Percentiles rank a stretch among this genome's conserved stretches.
phyloP scores from a whole-genome alignment of 2,797 vertebrate species.

The Clarias laeviceps region DNA sequence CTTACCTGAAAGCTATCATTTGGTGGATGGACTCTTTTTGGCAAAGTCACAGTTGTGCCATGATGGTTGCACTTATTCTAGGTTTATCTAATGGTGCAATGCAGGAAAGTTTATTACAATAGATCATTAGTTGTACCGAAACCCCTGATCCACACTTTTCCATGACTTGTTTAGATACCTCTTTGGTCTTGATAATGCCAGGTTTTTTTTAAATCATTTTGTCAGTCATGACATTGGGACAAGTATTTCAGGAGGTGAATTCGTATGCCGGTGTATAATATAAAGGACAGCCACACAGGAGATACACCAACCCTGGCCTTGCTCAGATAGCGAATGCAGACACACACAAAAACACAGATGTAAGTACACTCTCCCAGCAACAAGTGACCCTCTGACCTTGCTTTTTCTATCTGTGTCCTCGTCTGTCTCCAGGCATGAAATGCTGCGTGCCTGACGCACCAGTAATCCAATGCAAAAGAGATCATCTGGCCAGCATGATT shows the following conservation, averaged over 20 bases:
- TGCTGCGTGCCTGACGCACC: slow-evolving; percentile 53
- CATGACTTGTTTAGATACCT: background rate
- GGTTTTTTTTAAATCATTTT: background rate
- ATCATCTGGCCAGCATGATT: slow-evolving; percentile 62
- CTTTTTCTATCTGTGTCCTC: slow-evolving; percentile 38
- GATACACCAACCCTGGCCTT: background rate
- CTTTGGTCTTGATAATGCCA: background rate
- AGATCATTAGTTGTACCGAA: background rate
- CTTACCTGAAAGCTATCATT: background rate
- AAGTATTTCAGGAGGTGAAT: background rate
- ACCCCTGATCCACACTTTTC: background rate
- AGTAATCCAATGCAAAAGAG: slow-evolving; percentile 62
- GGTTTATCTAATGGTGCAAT: background rate
- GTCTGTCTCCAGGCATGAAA: slow-evolving; percentile 58
- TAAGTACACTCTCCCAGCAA: slow-evolving; percentile 37
- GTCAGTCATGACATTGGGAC: background rate
- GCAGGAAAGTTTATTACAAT: background rate
- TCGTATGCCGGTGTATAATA: background rate
- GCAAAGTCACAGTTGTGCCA: background rate
- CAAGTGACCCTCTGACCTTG: slow-evolving; percentile 47
- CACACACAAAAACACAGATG: slow-evolving; percentile 33
- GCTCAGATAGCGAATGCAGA: slow-evolving; percentile 14
- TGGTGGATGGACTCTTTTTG: background rate
- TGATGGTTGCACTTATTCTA: background rate
- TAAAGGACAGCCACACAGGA: background rate